Conservation (phyloP, 2,797 vertebrate genomes). For the Pyrocephalus nanus region DNA sequence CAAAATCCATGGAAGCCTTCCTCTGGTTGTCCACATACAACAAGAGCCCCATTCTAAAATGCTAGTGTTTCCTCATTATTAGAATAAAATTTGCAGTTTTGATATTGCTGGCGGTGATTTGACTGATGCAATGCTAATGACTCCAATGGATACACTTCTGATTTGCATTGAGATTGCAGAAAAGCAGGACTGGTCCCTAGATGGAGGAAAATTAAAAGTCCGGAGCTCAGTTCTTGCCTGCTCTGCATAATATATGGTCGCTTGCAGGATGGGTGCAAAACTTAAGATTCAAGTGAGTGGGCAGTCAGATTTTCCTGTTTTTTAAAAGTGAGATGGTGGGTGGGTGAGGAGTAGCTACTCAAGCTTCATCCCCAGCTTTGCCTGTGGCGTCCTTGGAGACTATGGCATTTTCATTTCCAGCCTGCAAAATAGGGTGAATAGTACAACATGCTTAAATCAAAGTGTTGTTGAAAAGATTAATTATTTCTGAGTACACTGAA, state of each 20-base stretch:
- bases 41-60: neutral
- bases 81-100: slow-evolving; percentile 12
- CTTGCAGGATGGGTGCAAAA: slow-evolving; percentile 49
- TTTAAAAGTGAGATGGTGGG: slow-evolving; percentile 16
- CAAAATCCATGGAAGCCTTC: slow-evolving; percentile 5
- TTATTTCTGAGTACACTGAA: slow-evolving; percentile 47
- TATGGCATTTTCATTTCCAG: neutral
- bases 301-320: slow-evolving; percentile 26
- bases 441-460: slow-evolving; percentile 23
- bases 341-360: neutral
- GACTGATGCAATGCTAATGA: slow-evolving; percentile 55
- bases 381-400: slow-evolving; percentile 4
- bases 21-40: neutral
- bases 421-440: slow-evolving; percentile 18
- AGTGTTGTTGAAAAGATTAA: slow-evolving; percentile 28
- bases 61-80: slow-evolving; percentile 17
- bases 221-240: slow-evolving; percentile 1
- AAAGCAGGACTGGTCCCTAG: slow-evolving; percentile 57
- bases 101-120: slow-evolving; percentile 38
- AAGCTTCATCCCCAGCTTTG: neutral
- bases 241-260: slow-evolving; percentile 32
- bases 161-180: slow-evolving; percentile 40
- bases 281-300: slow-evolving; percentile 37
- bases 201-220: slow-evolving; percentile 48
- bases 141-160: slow-evolving; percentile 39